phyloP scores from a whole-genome alignment of 1,140 invertebrate species.

The Proctacanthus coquilletti region DNA sequence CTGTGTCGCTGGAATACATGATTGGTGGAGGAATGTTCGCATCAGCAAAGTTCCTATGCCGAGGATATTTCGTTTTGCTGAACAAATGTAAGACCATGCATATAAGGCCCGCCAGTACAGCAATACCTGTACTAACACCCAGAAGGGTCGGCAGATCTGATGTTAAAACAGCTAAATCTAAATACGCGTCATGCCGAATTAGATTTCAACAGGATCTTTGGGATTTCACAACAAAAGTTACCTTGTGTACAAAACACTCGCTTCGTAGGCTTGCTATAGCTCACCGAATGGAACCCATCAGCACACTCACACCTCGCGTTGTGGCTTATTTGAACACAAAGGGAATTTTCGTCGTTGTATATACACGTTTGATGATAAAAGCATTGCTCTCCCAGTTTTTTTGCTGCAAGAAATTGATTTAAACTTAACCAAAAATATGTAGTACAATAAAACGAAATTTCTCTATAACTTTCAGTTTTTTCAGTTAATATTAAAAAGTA shows the following conservation, averaged over 20 bases:
- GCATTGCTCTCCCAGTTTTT: conserved; percentile 68
- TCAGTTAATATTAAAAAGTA: too few species aligned
- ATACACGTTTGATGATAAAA: conserved; percentile 64
- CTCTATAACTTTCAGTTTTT: too few species aligned
- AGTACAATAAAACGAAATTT: background rate
- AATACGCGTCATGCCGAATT: conserved; percentile 12
- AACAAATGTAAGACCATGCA: conserved; percentile 76
- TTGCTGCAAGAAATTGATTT: conserved; percentile 44
- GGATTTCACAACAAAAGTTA: conserved; percentile 21
- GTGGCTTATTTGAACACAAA: conserved; percentile 65
- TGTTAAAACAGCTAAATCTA: conserved; percentile 65
- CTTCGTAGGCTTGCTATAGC: conserved; percentile 51
- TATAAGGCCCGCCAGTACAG: conserved; percentile 63
- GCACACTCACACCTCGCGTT: conserved; percentile 72
- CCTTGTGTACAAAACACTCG: conserved; percentile 69
- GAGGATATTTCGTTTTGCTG: conserved; percentile 48
- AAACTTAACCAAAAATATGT: conserved; percentile 2
- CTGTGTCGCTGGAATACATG: conserved; percentile 65
- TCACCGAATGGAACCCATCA: conserved; percentile 58
- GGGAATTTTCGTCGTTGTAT: conserved; percentile 58
- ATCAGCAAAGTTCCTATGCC: conserved; percentile 61
- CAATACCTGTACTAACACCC: conserved; percentile 64
- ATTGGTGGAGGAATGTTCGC: conserved; percentile 65
- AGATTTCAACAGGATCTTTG: too few species aligned
- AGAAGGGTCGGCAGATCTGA: conserved; percentile 67